Conservation (phyloP, 1,140 invertebrate species). For the Lasaia peninsularis region DNA sequence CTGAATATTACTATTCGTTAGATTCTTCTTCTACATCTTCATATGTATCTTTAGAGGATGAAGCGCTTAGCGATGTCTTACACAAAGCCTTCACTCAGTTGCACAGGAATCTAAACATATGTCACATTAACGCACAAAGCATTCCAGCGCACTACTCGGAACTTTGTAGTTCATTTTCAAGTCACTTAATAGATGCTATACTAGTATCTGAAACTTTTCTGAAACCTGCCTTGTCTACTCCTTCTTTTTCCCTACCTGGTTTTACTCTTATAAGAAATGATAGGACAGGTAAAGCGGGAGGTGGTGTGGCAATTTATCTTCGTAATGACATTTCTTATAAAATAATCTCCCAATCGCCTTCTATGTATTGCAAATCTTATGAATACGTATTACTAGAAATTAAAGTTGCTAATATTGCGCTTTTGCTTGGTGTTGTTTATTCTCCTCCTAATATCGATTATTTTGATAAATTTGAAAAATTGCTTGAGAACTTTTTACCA, state of each 20-base stretch:
- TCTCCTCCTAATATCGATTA: background rate
- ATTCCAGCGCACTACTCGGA: background rate
- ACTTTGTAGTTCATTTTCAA: background rate
- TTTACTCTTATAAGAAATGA: no score
- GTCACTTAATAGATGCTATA: background rate
- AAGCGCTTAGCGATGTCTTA: background rate
- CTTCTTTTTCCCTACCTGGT: no score
- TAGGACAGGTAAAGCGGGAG: no score
- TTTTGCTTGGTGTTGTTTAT: no score
- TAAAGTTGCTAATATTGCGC: no score
- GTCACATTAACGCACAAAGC: background rate
- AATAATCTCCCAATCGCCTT: no score
- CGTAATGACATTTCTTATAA: no score
- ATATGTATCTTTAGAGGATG: background rate
- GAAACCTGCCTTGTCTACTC: no score
- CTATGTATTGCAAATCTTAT: no score
- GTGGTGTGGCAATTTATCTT: no score
- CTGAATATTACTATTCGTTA: background rate
- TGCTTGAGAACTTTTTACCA: background rate
- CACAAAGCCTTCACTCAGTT: background rate
- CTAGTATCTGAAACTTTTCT: no score
- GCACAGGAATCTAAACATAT: background rate
- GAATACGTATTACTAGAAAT: no score
- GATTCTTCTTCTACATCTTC: background rate
- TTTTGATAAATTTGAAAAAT: background rate